Evolutionary conservation across 2,113 vertebrate species (phyloP), one percentile per base, ranked within the genome.

Genomic region (Dromaius novaehollandiae): DNA sequence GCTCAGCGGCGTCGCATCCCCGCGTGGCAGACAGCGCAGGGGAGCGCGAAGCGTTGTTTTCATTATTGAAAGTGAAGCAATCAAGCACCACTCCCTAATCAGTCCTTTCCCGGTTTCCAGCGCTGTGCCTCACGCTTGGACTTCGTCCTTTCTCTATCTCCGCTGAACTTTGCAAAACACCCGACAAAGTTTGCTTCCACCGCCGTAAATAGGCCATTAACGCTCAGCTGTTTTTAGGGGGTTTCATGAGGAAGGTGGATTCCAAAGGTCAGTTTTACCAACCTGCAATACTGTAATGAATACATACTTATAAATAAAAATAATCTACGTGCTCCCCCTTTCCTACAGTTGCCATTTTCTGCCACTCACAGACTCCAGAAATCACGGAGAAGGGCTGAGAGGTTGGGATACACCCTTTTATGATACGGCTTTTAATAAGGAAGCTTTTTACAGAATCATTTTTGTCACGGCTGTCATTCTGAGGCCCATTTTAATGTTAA

Each of bases 221-320:
- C 11, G 24, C 66, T 7, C 48, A 15, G 7, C 28, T 40, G 8
- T 46, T 26, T 51, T 6, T 10, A 0, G 2, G 8, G 30, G 19
- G 19, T 4, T 48, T 69, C 30, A 21, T 1, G 7, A 0, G 2
- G 32, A 36, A 6, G 6, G 36, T 22, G 21, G n/a, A 36, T 16
- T 76, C 48, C 25, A 48, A 51, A 65, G 51, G 20, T 21, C 15
- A 7, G 34, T 32, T 69, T 42, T 60, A 30, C 26, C 26, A 11
- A 42, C 36, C 51, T 26, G 25, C 14, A 66, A 24, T 19, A 53
- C 55, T 56, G 26, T 8, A n/a, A 24, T 24, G 44, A 66, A 46
- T 6, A 30, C 0, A 3, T 8, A 28, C 30, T 9, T 17, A 36
- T 5, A 13, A 2, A 4, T 18, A 42, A 8, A 18, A 51, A 19